phyloP scores from a whole-genome alignment of 2,797 vertebrate species.

The Pteropus rufus region DNA sequence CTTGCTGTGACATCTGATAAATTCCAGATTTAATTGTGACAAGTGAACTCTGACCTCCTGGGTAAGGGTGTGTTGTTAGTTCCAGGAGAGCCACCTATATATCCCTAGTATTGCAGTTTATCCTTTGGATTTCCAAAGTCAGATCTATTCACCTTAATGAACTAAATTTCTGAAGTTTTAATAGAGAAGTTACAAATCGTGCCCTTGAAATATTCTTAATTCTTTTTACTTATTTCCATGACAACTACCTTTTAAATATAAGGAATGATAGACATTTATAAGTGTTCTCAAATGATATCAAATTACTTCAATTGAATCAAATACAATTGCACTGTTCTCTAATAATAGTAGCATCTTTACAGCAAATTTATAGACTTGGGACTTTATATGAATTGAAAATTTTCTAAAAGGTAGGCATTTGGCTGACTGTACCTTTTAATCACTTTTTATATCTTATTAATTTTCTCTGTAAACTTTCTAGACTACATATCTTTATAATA shows the following conservation, averaged over 20 bases:
- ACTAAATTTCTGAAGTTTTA: neutral
- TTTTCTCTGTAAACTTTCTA: neutral
- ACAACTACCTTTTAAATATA: neutral
- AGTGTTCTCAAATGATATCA: neutral
- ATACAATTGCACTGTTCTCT: neutral
- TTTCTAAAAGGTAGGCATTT: neutral
- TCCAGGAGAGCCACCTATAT: constrained; percentile 63
- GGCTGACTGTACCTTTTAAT: neutral
- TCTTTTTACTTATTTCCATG: constrained; percentile 16
- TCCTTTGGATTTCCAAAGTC: constrained; percentile 36
- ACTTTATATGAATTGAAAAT: neutral
- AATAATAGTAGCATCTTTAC: neutral
- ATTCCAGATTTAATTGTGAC: constrained; percentile 74
- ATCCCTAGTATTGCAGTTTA: constrained; percentile 44
- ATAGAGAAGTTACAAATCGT: neutral
- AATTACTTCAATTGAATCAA: neutral
- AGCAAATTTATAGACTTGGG: neutral
- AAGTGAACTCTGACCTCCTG: constrained; percentile 76
- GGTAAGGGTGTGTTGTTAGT: constrained; percentile 42
- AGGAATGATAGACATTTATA: neutral
- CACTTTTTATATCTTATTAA: neutral
- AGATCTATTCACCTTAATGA: constrained; percentile 2
- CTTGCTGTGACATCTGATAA: constrained; percentile 78
- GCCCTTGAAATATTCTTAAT: neutral
- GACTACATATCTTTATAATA: neutral